Evolutionary conservation across 2,888 invertebrate species (phyloP), one percentile per base, ranked within the genome.

Genomic region (Urechis unicinctus): DNA sequence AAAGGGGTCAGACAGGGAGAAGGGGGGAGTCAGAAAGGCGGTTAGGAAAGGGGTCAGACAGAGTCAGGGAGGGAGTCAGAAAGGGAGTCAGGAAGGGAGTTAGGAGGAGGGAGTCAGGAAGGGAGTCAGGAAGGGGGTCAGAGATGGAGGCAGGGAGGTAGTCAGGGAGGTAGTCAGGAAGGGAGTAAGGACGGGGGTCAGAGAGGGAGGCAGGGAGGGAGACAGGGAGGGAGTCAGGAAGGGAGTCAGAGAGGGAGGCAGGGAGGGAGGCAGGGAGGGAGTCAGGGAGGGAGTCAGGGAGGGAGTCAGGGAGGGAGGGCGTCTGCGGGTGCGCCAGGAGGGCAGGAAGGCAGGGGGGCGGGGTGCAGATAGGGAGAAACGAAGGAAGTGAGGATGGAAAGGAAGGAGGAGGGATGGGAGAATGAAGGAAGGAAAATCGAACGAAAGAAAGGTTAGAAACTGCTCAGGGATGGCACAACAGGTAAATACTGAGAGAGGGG

Each of bases 21-120:
- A n/a, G n/a, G n/a, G n/a, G 29, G 24, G 9, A 29, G 29, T 6
- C 13, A 21, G 28, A 9, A 21, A 48, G 49, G 13, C 5, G 28
- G 9, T 48, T 5, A 5, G 25, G 13, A 28, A 25, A 84, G 82
- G 78, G 62, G 36, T 21, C 22, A 26, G 3, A 30, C 2, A 22
- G 45, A 52, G 26, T 6, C 26, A n/a, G 52, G 22, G 43, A 49
- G 44, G 24, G 22, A 46, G 44, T 17, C 3, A 30, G 25, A 3
- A 21, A 24, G 30, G 17, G 45, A 47, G 31, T 17, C 26, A 17
- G 5, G n/a, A 9, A 30, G 31, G 29, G 45, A 47, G 28, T 26
- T 13, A 3, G 17, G 17, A 21, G 25, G 45, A 9, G 26, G n/a
- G n/a, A n/a, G n/a, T n/a, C n/a, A n/a, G n/a, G n/a, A n/a, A n/a